Percentiles rank a stretch among this genome's conserved stretches.
These are phyloP conservation scores for Rhagologus leucostigma DNA, from an alignment of 2,113 vertebrate species.

Conservation along the genomic window DNA sequence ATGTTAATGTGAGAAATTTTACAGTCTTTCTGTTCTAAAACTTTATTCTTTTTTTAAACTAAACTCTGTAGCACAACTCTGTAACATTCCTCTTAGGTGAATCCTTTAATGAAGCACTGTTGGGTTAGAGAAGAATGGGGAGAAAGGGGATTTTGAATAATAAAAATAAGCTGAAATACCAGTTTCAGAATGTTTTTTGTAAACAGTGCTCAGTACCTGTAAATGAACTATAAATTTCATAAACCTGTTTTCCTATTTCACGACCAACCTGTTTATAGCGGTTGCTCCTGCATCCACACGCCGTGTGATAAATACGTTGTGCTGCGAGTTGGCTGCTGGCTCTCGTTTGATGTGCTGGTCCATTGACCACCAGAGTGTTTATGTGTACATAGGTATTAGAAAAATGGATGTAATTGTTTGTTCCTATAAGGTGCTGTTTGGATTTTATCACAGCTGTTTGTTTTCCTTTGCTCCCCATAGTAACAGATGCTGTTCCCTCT, in stretches of 20 bases:
- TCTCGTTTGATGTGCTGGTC: background rate
- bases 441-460: background rate
- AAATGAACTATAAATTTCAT: background rate
- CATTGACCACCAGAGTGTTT: background rate
- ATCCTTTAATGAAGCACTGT: background rate
- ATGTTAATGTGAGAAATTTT: background rate
- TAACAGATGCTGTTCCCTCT: background rate
- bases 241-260: background rate
- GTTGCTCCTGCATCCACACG: fast-evolving
- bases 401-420: background rate
- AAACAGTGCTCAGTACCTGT: background rate
- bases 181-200: background rate
- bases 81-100: background rate
- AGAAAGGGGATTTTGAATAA: background rate
- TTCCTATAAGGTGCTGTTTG: background rate
- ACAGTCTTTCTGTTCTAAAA: background rate
- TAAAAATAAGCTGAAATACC: background rate
- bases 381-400: fast-evolving
- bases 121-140: background rate
- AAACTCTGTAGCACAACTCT: background rate
- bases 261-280: background rate
- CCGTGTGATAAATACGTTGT: fast-evolving
- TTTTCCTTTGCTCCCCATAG: background rate
- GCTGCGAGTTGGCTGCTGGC: background rate
- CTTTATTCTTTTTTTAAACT: background rate